A percentile compares a stretch with the other conserved stretches of the same genome.
Conservation (phyloP, 1,140 invertebrate genomes). For the Brachionus asplanchnoidis region DNA sequence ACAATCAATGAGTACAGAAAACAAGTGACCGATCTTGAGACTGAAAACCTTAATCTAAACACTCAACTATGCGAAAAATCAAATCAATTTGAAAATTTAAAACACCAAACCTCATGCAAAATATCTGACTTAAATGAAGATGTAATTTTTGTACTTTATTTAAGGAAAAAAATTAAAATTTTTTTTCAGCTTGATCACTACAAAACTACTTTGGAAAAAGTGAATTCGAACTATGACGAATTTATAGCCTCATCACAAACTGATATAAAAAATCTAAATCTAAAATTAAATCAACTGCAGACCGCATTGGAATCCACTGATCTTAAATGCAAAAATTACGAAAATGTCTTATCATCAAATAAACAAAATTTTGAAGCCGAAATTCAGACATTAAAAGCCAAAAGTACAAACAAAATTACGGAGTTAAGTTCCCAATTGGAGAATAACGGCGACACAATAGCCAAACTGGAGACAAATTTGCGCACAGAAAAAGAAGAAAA, state of each 20-base stretch:
- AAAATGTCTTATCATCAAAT: not conserved
- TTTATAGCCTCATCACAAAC: not conserved
- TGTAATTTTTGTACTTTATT: not conserved
- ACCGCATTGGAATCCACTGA: conserved; percentile 16
- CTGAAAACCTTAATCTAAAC: not conserved
- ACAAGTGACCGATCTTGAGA: not conserved
- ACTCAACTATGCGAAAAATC: not conserved
- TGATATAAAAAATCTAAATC: conserved; percentile 17
- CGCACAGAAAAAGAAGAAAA: conserved; percentile 1
- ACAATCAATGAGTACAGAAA: conserved; percentile 23
- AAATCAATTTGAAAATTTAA: not conserved
- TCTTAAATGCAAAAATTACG: conserved; percentile 10
- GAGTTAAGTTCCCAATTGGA: conserved; percentile 29
- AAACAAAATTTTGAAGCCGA: not conserved
- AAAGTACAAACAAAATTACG: not conserved
- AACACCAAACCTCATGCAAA: not conserved
- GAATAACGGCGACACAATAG: not conserved
- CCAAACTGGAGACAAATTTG: not conserved
- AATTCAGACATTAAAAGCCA: not conserved
- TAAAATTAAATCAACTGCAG: not conserved
- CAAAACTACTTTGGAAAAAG: conserved; percentile 8
- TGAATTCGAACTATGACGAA: not conserved
- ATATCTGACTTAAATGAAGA: conserved; percentile 1
- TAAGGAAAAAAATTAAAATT: not conserved
- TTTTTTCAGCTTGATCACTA: conserved; percentile 6